A percentile compares a stretch with the other conserved stretches of the same genome.
phyloP scores from a whole-genome alignment of 2,888 invertebrate species.

The Lasioglossum morio region DNA sequence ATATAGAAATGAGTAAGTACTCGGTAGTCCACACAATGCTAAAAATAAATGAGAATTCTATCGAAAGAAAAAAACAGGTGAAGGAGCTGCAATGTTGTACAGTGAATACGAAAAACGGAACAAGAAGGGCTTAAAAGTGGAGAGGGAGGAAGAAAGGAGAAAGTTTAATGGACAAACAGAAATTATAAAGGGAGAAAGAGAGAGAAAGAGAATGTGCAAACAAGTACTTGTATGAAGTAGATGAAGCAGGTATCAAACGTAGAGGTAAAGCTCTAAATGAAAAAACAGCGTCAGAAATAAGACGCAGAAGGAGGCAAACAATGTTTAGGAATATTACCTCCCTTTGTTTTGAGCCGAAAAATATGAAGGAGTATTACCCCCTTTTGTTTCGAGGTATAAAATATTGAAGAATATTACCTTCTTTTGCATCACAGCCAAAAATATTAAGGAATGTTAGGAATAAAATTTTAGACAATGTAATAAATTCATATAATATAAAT shows the following conservation, averaged over 20 bases:
- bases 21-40: no score
- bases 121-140: background rate
- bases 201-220: background rate
- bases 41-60: background rate
- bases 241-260: no score
- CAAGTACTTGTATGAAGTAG: background rate
- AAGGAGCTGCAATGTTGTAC: background rate
- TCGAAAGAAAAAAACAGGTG: background rate
- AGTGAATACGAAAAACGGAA: background rate
- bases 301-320: background rate
- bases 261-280: background rate
- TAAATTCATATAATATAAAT: no score
- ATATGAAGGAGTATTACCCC: no score
- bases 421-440: no score
- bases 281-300: conserved; percentile 1
- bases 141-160: background rate
- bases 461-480: no score
- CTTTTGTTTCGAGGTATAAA: no score
- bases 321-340: no score
- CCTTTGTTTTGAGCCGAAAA: no score
- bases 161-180: background rate
- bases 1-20: no score
- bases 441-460: no score
- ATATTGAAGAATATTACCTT: no score
- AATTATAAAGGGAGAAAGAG: background rate